These are phyloP conservation scores for Argyra leucocephala DNA, from an alignment of 2,888 invertebrate genomes.

Conservation along the genomic window DNA sequence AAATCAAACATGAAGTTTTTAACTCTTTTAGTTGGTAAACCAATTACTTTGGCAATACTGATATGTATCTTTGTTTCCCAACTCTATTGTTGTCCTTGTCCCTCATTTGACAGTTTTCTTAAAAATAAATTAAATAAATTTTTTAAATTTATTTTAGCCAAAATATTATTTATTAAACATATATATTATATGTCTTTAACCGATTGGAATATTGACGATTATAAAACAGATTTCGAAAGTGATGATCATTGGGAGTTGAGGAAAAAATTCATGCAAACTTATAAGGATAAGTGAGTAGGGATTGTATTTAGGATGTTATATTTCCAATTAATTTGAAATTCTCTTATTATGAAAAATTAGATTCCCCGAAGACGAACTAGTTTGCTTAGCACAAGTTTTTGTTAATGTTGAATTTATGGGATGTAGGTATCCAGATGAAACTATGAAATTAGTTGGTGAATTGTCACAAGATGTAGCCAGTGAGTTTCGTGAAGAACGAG, in stretches of 20 bases:
- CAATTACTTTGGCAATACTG: too few relatives aligned
- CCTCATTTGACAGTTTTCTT: too few relatives aligned
- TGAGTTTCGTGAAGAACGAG: constrained; percentile 56
- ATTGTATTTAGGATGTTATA: too few relatives aligned
- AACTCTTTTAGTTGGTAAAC: too few relatives aligned
- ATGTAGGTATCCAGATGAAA: constrained; percentile 66
- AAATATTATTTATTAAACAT: too few relatives aligned
- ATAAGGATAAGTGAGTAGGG: constrained; percentile 60
- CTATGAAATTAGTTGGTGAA: constrained; percentile 68
- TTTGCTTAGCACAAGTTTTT: constrained; percentile 82
- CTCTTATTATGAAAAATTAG: background rate
- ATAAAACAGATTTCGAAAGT: constrained; percentile 72
- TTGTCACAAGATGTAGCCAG: constrained; percentile 65
- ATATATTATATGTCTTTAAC: constrained; percentile 13
- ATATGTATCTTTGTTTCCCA: too few relatives aligned
- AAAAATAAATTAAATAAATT: too few relatives aligned
- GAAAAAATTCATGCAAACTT: constrained; percentile 65
- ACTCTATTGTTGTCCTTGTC: too few relatives aligned
- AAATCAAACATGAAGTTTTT: too few relatives aligned
- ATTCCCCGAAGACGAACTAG: constrained; percentile 46
- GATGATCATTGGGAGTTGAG: constrained; percentile 85
- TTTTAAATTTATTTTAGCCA: too few relatives aligned
- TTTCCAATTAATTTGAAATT: too few relatives aligned
- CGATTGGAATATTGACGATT: constrained; percentile 65
- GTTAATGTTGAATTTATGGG: constrained; percentile 58